phyloP scores from a whole-genome alignment of 1,140 invertebrate species.

The Magallana ariakensis region DNA sequence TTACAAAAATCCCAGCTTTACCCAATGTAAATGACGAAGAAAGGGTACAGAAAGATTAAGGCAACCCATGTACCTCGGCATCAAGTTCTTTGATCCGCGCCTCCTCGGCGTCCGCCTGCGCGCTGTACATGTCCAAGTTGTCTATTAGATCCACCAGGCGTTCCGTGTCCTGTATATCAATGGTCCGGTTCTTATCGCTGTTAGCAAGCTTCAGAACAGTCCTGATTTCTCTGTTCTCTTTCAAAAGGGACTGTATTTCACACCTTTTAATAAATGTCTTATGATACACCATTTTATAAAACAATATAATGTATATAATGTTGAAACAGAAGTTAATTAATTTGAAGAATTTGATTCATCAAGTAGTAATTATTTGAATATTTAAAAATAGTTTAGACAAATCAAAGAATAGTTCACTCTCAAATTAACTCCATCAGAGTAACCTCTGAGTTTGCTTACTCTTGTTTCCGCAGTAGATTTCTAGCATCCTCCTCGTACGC shows the following conservation, averaged over 20 bases:
- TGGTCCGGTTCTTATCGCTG: constrained; percentile 63
- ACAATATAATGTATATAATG: too few species aligned
- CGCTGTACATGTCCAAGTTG: constrained; percentile 53
- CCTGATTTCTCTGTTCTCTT: constrained; percentile 65
- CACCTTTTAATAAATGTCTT: constrained; percentile 45
- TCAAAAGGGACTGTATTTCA: constrained; percentile 60
- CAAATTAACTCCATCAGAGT: too few species aligned
- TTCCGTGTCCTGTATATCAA: constrained; percentile 58
- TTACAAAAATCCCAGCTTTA: too few species aligned
- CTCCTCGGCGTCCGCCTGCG: constrained; percentile 62
- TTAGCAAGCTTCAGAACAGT: constrained; percentile 61
- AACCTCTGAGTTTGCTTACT: too few species aligned
- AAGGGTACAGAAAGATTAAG: too few species aligned
- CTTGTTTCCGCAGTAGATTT: constrained; percentile 83
- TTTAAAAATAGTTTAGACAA: too few species aligned
- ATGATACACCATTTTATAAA: neutral
- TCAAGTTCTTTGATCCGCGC: constrained; percentile 63
- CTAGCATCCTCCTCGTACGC: constrained; percentile 83
- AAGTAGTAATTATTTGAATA: too few species aligned
- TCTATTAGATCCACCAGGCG: constrained; percentile 59
- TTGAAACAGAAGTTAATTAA: too few species aligned
- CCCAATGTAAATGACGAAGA: too few species aligned
- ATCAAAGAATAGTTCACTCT: too few species aligned
- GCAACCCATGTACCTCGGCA: constrained; percentile 49
- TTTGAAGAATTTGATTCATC: too few species aligned